These are phyloP conservation scores for Netelia melanura DNA, from an alignment of 2,888 invertebrate species.

Conservation along the genomic window DNA sequence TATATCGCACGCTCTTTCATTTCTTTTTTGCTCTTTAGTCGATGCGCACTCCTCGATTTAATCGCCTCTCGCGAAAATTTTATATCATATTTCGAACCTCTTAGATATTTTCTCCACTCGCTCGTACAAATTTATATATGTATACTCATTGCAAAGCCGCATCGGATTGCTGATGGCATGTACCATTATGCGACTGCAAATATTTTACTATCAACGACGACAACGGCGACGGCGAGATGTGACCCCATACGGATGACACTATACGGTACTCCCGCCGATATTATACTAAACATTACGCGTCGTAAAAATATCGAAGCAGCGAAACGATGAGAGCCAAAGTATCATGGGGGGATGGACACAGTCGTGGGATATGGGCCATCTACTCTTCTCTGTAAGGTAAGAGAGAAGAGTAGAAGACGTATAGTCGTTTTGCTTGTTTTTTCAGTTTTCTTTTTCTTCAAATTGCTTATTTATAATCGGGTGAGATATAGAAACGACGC, in stretches of 20 bases:
- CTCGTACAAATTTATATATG: not conserved
- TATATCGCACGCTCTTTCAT: not conserved
- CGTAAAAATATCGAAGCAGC: constrained; percentile 9
- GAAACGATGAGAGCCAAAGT: constrained; percentile 1
- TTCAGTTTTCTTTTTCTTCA: not conserved
- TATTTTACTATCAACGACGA: constrained; percentile 46
- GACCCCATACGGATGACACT: constrained; percentile 61
- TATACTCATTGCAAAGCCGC: constrained; percentile 48
- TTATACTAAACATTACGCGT: constrained; percentile 24
- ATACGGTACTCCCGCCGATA: constrained; percentile 56
- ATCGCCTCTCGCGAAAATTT: not conserved
- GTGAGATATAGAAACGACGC: constrained; percentile 44
- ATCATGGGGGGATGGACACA: constrained; percentile 19
- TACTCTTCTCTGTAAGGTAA: constrained; percentile 8
- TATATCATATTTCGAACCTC: constrained; percentile 50
- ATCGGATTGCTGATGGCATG: not conserved
- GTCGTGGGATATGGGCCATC: constrained; percentile 63
- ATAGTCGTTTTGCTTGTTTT: not conserved
- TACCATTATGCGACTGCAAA: constrained; percentile 60
- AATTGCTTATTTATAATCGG: constrained; percentile 48
- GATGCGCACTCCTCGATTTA: not conserved
- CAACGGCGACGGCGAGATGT: constrained; percentile 28
- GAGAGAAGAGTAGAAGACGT: constrained; percentile 8
- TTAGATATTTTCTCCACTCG: constrained; percentile 18
- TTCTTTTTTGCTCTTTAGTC: too few relatives aligned